Percentiles rank a stretch among this genome's conserved stretches.
These are phyloP conservation scores for Odontocerum albicorne DNA, from an alignment of 2,888 invertebrate species.

Conservation along the genomic window DNA sequence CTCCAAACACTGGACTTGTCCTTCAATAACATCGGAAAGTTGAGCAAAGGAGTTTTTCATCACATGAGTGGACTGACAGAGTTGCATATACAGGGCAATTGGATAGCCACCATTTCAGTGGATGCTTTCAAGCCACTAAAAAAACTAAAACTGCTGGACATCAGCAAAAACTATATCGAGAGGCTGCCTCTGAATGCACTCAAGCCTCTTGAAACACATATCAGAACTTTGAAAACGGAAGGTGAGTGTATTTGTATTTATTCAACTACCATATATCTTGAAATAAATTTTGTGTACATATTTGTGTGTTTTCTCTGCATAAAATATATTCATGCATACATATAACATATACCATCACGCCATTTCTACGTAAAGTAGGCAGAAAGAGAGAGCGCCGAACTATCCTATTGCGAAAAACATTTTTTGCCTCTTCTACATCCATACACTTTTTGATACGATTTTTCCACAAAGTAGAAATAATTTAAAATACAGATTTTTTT, in stretches of 20 bases:
- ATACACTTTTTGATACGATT: too few species aligned
- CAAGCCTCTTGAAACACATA: constrained; percentile 77
- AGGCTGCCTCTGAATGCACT: constrained; percentile 78
- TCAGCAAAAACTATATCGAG: constrained; percentile 83
- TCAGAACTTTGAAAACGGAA: constrained; percentile 75
- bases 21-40: constrained; percentile 77
- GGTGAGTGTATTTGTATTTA: constrained; percentile 63
- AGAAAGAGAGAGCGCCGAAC: too few species aligned
- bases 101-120: constrained; percentile 74
- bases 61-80: constrained; percentile 76
- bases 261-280: too few species aligned
- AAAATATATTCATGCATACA: too few species aligned
- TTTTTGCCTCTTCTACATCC: too few species aligned
- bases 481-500: too few species aligned
- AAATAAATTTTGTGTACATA: too few species aligned
- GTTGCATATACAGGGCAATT: constrained; percentile 79
- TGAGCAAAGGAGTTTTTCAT: constrained; percentile 75
- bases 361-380: too few species aligned
- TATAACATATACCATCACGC: too few species aligned
- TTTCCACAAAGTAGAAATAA: too few species aligned
- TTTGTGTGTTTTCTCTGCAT: too few species aligned
- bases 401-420: too few species aligned
- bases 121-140: constrained; percentile 78
- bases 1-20: constrained; percentile 81
- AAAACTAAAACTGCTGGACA: constrained; percentile 73